A percentile compares a stretch with the other conserved stretches of the same genome.
Evolutionary conservation across 2,797 vertebrate species (phyloP).

Genomic region (Yasuhikotakia modesta): DNA sequence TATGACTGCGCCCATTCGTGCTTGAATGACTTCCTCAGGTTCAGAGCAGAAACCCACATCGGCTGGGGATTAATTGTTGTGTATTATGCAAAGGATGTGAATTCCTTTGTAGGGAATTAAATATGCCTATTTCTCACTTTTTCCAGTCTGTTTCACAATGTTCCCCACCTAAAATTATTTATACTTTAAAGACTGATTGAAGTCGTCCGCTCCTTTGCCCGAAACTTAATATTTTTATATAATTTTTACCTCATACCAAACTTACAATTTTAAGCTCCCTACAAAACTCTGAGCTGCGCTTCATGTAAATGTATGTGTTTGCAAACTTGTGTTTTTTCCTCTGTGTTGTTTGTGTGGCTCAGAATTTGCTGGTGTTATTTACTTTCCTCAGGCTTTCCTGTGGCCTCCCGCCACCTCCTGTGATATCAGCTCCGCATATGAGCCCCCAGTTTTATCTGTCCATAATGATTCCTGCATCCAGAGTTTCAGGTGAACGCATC

Average conservation of each 20-base stretch:
- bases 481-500: slow-evolving; percentile 59
- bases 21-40: slow-evolving; percentile 56
- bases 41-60: slow-evolving; percentile 38
- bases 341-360: slow-evolving; percentile 12
- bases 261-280: slow-evolving; percentile 24
- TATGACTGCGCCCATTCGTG: slow-evolving; percentile 56
- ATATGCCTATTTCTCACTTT: slow-evolving; percentile 69
- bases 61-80: slow-evolving; percentile 55
- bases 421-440: slow-evolving; percentile 42
- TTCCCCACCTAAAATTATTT: slow-evolving; percentile 54
- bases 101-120: slow-evolving; percentile 56
- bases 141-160: slow-evolving; percentile 63
- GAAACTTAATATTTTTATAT: slow-evolving; percentile 32
- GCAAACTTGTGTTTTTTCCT: slow-evolving; percentile 14
- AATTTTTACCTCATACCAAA: slow-evolving; percentile 2
- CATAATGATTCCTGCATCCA: slow-evolving; percentile 56
- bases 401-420: slow-evolving; percentile 49
- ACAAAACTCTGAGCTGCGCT: slow-evolving; percentile 14
- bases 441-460: slow-evolving; percentile 53
- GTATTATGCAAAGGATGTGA: slow-evolving; percentile 57
- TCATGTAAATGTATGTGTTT: slow-evolving; percentile 35
- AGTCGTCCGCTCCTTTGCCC: slow-evolving; percentile 23
- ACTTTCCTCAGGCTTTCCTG: slow-evolving; percentile 34
- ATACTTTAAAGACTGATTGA: slow-evolving; percentile 47
- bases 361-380: slow-evolving; percentile 31